Evolutionary conservation across 2,888 invertebrate species (phyloP).

Genomic region (Myathropa florea): DNA sequence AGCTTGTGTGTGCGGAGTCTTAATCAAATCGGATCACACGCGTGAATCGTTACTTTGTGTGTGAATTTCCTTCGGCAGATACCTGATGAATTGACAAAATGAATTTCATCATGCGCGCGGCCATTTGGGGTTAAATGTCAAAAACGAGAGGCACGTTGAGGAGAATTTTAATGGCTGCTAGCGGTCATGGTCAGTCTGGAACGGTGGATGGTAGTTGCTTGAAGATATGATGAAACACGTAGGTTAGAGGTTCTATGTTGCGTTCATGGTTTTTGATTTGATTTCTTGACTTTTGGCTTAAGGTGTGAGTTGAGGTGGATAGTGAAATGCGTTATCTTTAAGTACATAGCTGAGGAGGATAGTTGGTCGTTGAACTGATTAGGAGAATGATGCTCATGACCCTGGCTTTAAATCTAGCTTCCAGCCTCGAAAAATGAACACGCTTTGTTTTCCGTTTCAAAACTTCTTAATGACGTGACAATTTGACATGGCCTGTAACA

Average conservation of each 20-base stretch:
- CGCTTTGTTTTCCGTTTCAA: no score
- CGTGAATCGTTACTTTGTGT: slow-evolving; percentile 1
- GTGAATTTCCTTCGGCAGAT: not conserved
- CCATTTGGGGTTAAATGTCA: not conserved
- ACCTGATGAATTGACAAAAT: not conserved
- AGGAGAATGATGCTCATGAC: no score
- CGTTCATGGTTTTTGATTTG: not conserved
- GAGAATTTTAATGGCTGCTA: not conserved
- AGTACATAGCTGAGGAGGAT: no score
- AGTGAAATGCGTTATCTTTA: not conserved
- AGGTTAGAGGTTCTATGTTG: not conserved
- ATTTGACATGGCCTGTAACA: no score
- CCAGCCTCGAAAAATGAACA: no score
- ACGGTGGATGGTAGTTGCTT: not conserved
- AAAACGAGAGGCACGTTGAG: not conserved
- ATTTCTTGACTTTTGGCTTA: not conserved
- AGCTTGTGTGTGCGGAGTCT: not conserved
- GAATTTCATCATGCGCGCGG: not conserved
- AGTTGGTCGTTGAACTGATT: no score
- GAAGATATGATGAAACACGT: not conserved
- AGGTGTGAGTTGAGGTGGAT: not conserved
- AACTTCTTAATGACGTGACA: no score
- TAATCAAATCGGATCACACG: slow-evolving; percentile 15
- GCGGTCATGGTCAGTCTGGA: not conserved
- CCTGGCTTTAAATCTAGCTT: no score